Evolutionary conservation across 2,797 vertebrate genomes (phyloP).

Genomic region (Chrysocyon brachyurus): DNA sequence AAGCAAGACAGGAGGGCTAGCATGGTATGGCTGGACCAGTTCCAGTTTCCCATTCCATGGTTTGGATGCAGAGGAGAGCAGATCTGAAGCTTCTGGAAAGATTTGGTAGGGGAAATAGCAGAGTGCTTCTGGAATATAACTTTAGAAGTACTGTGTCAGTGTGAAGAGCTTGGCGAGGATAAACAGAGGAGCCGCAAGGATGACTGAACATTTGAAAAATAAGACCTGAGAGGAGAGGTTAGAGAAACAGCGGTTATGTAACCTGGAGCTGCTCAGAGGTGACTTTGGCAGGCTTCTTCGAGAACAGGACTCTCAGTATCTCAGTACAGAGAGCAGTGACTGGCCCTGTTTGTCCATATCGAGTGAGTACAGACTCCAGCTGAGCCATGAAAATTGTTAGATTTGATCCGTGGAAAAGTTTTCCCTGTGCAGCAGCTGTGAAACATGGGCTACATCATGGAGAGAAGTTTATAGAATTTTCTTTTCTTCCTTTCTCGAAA

Average conservation of each 20-base stretch:
- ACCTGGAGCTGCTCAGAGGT: not conserved
- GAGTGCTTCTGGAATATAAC: conserved; percentile 51
- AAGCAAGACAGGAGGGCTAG: not conserved
- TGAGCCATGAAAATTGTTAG: not conserved
- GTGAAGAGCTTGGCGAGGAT: conserved; percentile 22
- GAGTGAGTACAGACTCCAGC: not conserved
- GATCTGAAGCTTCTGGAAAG: conserved; percentile 60
- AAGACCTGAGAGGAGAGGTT: conserved; percentile 68
- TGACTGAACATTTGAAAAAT: conserved; percentile 71
- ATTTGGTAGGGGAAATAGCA: conserved; percentile 10
- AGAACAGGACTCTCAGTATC: not conserved
- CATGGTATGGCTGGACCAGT: not conserved
- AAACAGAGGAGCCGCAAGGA: conserved; percentile 48
- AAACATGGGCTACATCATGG: not conserved
- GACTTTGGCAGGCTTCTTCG: not conserved
- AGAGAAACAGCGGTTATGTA: conserved; percentile 68
- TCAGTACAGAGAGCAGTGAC: not conserved
- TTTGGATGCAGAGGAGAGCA: not conserved
- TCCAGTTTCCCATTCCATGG: not conserved
- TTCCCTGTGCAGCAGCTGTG: not conserved
- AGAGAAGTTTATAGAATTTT: conserved; percentile 27
- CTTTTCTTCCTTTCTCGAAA: conserved; percentile 43
- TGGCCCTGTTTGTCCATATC: not conserved
- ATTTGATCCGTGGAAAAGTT: not conserved
- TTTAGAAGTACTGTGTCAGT: conserved; percentile 58